Base-by-base conservation (phyloP, 2,797 vertebrate genomes). In the Morelia viridis region DNA sequence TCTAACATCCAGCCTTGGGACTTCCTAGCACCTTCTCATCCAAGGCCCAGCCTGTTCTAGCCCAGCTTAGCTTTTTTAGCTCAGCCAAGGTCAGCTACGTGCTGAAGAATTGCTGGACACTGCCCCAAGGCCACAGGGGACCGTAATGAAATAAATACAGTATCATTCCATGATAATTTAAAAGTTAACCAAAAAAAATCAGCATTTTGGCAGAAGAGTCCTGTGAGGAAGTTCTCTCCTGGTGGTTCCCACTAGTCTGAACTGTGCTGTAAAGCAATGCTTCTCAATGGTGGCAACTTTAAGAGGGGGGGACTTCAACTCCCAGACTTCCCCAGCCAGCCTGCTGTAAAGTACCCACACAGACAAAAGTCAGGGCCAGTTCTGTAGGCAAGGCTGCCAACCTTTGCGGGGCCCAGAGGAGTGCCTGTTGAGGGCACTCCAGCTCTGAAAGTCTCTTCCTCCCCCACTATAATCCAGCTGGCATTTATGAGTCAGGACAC, bases 401-500 rank as follows among this genome's bases (percentile, higher is more conserved):
- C 22, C 17, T 76, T 9, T 4, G 15, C 31, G 24, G 28, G 46
- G 88, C 65, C 50, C 53, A 24, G n/a, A 41, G 22, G 28, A 2
- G 1, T 3, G 71, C 68, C 89, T 24, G 1, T 41, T 53, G 50
- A 53, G 50, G 58, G 4, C 10, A 28, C 12, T 53, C 50, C 61
- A 11, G 24, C 35, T 46, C 24, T 7, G 3, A 6, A 31, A 13
- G 10, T 87, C 56, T n/a, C 5, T 28, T 53, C 62, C 56, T 62
- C 46, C 3, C n/a, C 84, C 15, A 22, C 84, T 57, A 58, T 7
- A 3, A 28, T 28, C 60, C 50, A 2, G 1, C 6, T n/a, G 88
- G 88, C 41, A 76, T 35, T 11, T 11, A 1, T 92, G 88, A 90
- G 64, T 92, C 92, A 90, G 19, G 76, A 76, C 60, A 35, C 41